Evolutionary conservation across 2,888 invertebrate genomes (phyloP), one percentile per base, ranked within the genome.

Genomic region (Leucophora obtusa): DNA sequence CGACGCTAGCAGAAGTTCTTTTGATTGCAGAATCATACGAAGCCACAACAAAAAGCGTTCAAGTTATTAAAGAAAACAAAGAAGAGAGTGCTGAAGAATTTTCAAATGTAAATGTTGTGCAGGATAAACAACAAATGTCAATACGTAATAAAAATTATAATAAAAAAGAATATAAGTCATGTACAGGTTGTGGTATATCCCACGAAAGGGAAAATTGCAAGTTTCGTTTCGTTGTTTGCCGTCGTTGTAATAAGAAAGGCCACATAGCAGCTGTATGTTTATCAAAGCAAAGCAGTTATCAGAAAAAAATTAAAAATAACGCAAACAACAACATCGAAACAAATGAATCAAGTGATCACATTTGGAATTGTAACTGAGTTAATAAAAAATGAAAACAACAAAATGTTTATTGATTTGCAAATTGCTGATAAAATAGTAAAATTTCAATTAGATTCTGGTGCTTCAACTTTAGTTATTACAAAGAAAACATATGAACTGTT

Each of bases 1-100:
- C n/a, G n/a, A n/a, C n/a, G n/a, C n/a, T n/a, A n/a, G n/a, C n/a
- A n/a, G 83, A 82, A 17, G 75, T 83, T 14, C 58, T 83, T 14
- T 43, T 50, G 6, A 81, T 81, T 43, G 81, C 82, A 6, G 81
- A 83, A 56, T 76, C 79, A n/a, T 83, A 47, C 50, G 79, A 82
- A 70, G 72, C 79, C 43, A 79, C 79, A 53, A 65, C 76, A 74
- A 82, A n/a, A n/a, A n/a, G n/a, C n/a, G n/a, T n/a, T n/a, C n/a
- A n/a, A n/a, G n/a, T n/a, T n/a, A n/a, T n/a, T 21, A 60, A 82
- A 9, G 78, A 66, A n/a, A 28, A 66, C 10, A 68, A 82, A 47
- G 68, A 77, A 59, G 66, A 79, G 17, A 33, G 4, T 6, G 33
- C 8, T 33, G 33, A 33, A 51, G 71, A 66, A 51, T 50, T 59